phyloP scores from a whole-genome alignment of 2,888 invertebrate species.

The Drosophila mayaguana region DNA sequence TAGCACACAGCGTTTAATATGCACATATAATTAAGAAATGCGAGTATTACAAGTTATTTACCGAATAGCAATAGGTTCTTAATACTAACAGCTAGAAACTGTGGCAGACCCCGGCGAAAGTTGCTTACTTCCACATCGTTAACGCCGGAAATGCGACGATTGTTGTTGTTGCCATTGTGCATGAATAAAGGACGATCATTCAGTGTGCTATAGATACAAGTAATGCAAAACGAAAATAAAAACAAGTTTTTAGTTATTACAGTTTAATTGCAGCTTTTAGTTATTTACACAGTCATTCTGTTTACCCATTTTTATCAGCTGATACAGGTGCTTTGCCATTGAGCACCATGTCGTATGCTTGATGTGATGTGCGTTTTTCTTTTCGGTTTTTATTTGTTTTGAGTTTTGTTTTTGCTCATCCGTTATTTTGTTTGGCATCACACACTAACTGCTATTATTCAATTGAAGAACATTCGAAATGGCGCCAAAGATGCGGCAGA shows the following conservation, averaged over 20 bases:
- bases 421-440: conserved; percentile 10
- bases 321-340: conserved; percentile 60
- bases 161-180: conserved; percentile 75
- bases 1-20: background rate
- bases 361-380: conserved; percentile 16
- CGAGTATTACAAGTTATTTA: conserved; percentile 80
- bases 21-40: conserved; percentile 8
- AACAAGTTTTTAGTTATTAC: conserved; percentile 15
- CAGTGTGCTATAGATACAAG: conserved; percentile 62
- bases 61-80: conserved; percentile 91
- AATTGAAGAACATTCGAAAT: conserved; percentile 3
- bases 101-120: conserved; percentile 88
- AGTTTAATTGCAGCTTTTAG: background rate
- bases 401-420: conserved; percentile 12
- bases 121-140: conserved; percentile 83
- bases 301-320: conserved; percentile 74
- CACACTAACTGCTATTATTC: conserved; percentile 1
- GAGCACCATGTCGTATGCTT: conserved; percentile 57
- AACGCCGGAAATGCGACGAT: conserved; percentile 57
- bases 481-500: background rate
- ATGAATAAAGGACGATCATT: conserved; percentile 83
- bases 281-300: background rate
- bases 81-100: conserved; percentile 91
- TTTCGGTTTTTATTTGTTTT: background rate
- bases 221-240: conserved; percentile 15